Percentiles rank a stretch among this genome's conserved stretches.
Evolutionary conservation across 2,888 invertebrate species (phyloP).

Genomic region (Embidobia sp.): DNA sequence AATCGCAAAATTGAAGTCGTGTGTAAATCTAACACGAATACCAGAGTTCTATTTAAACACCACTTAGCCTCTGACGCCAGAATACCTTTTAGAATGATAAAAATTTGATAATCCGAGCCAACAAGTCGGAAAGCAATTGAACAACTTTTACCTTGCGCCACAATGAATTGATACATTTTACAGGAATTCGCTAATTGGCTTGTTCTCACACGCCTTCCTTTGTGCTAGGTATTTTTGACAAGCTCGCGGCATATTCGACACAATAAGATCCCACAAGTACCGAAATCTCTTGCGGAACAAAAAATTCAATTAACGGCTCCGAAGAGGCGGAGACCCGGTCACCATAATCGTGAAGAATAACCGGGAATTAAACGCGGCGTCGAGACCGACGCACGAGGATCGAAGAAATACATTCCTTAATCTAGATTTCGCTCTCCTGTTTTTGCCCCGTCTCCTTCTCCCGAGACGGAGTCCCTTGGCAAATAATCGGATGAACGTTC

Average conservation of each 20-base stretch:
- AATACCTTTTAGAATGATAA: no score
- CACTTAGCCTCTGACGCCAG: no score
- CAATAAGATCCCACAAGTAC: slow-evolving; percentile 29
- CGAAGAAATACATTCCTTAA: slow-evolving; percentile 61
- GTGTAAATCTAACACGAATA: slow-evolving; percentile 18
- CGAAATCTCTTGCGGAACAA: slow-evolving; percentile 31
- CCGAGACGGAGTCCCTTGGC: slow-evolving; percentile 52
- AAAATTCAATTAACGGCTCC: slow-evolving; percentile 59
- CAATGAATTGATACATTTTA: no score
- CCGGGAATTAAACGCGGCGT: slow-evolving; percentile 44
- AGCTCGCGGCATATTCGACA: slow-evolving; percentile 8
- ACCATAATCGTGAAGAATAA: slow-evolving; percentile 49
- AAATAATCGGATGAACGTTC: slow-evolving; percentile 61
- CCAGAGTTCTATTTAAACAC: slow-evolving; percentile 39
- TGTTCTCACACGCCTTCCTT: slow-evolving; percentile 8
- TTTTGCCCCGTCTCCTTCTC: slow-evolving; percentile 29
- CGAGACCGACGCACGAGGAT: slow-evolving; percentile 42
- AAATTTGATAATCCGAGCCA: slow-evolving; percentile 29
- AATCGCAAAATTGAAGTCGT: slow-evolving; percentile 17
- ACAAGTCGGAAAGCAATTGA: no score
- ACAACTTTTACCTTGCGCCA: no score
- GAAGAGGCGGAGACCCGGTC: slow-evolving; percentile 25
- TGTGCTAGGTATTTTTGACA: slow-evolving; percentile 12
- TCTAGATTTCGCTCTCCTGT: slow-evolving; percentile 51
- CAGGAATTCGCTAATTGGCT: slow-evolving; percentile 22